These are phyloP conservation scores for Carassius carassius DNA, from an alignment of 2,113 vertebrate genomes.

Conservation along the genomic window DNA sequence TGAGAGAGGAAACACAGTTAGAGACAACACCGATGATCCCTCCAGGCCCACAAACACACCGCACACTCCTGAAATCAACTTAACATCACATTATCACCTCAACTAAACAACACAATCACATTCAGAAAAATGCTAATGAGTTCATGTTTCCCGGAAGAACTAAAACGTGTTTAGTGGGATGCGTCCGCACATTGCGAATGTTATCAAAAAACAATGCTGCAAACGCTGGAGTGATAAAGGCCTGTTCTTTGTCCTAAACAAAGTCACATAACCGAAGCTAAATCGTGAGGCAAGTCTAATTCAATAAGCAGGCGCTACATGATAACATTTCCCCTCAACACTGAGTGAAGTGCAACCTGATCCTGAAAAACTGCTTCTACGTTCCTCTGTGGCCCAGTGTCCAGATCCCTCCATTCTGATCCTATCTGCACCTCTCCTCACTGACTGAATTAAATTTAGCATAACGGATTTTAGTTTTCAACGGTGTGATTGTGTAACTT, in stretches of 20 bases:
- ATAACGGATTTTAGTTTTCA: too few species aligned
- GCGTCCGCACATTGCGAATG: not conserved
- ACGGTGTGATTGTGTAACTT: too few species aligned
- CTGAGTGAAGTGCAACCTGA: slow-evolving; percentile 41
- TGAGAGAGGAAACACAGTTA: slow-evolving; percentile 61
- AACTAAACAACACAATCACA: not conserved
- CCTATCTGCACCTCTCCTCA: slow-evolving; percentile 35
- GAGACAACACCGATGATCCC: slow-evolving; percentile 1
- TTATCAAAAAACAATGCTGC: not conserved
- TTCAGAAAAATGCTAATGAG: not conserved
- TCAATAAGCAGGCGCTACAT: slow-evolving; percentile 37
- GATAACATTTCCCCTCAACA: slow-evolving; percentile 32
- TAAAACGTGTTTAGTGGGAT: not conserved
- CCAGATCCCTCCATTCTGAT: slow-evolving; percentile 47
- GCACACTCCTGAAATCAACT: not conserved
- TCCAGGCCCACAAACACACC: not conserved
- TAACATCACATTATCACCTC: not conserved
- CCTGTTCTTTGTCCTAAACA: not conserved
- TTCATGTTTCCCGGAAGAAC: not conserved
- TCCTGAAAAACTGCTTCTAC: not conserved
- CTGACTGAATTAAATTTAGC: too few species aligned
- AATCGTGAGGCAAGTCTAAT: not conserved
- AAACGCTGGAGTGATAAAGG: not conserved
- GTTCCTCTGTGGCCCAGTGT: not conserved
- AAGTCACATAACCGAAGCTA: not conserved